Conservation (phyloP, 2,113 vertebrate species). For the Litocranius walleri region DNA sequence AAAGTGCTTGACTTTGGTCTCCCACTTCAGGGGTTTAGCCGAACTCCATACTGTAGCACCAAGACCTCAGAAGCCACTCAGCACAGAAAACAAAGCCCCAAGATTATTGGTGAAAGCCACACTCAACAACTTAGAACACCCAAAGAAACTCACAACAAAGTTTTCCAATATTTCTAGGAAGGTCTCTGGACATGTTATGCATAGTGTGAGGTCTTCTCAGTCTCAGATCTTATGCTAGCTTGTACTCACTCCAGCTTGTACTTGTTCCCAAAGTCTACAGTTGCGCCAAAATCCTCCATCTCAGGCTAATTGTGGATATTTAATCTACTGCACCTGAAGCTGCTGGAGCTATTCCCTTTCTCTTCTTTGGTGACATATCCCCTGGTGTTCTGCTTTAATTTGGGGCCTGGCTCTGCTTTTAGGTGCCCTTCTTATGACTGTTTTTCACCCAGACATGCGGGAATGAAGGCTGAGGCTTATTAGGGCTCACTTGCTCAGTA, state of each 20-base stretch:
- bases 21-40: not conserved
- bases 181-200: not conserved
- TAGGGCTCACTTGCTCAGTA: not conserved
- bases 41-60: not conserved
- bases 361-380: not conserved
- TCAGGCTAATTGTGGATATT: not conserved
- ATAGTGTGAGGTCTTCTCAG: not conserved
- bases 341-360: not conserved
- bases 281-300: not conserved
- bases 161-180: not conserved
- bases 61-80: not conserved
- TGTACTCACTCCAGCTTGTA: not conserved
- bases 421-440: not conserved
- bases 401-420: not conserved
- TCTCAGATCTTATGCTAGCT: not conserved
- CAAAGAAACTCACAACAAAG: not conserved
- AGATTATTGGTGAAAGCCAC: not conserved
- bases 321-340: not conserved
- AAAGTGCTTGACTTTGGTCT: not conserved
- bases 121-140: not conserved
- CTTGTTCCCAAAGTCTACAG: not conserved
- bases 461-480: not conserved
- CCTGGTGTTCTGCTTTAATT: not conserved
- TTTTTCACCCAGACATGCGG: not conserved
- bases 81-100: not conserved